A percentile compares a stretch with the other conserved stretches of the same genome.
Evolutionary conservation across 2,113 vertebrate genomes (phyloP).

Genomic region (Anguilla rostrata): DNA sequence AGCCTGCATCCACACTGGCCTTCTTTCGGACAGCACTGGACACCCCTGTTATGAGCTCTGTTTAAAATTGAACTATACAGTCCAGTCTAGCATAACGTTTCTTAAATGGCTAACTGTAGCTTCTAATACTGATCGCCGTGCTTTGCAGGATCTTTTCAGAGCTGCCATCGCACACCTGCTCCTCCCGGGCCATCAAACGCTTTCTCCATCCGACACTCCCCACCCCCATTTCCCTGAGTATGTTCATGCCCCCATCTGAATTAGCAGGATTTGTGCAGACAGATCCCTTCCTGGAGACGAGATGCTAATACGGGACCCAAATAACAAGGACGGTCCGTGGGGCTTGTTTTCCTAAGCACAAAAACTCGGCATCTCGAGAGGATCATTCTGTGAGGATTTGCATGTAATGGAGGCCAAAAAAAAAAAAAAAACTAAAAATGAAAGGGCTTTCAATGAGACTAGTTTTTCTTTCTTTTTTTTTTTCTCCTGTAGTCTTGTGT

Average conservation of each 20-base stretch:
- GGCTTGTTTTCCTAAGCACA: background rate
- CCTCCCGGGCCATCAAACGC: background rate
- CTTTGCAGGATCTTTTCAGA: background rate
- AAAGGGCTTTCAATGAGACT: slow-evolving; percentile 7
- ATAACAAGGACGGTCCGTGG: background rate
- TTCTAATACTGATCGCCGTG: background rate
- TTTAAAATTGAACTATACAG: background rate
- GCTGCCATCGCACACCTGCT: background rate
- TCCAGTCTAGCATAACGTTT: background rate
- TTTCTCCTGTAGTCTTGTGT: background rate
- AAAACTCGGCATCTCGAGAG: background rate
- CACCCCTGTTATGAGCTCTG: too few species aligned
- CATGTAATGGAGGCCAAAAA: slow-evolving; percentile 1
- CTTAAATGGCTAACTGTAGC: background rate
- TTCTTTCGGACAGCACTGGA: too few species aligned
- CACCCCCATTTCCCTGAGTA: background rate
- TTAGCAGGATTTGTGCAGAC: background rate
- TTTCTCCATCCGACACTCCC: background rate
- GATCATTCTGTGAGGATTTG: background rate
- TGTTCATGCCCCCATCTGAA: background rate
- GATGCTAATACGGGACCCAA: background rate
- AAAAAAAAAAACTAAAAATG: slow-evolving; percentile 14
- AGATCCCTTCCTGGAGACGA: background rate
- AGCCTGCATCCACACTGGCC: too few species aligned
- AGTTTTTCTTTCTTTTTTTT: background rate